Evolutionary conservation across 2,797 vertebrate genomes (phyloP), one percentile per base, ranked within the genome.

Genomic region (Carcharodon carcharias): DNA sequence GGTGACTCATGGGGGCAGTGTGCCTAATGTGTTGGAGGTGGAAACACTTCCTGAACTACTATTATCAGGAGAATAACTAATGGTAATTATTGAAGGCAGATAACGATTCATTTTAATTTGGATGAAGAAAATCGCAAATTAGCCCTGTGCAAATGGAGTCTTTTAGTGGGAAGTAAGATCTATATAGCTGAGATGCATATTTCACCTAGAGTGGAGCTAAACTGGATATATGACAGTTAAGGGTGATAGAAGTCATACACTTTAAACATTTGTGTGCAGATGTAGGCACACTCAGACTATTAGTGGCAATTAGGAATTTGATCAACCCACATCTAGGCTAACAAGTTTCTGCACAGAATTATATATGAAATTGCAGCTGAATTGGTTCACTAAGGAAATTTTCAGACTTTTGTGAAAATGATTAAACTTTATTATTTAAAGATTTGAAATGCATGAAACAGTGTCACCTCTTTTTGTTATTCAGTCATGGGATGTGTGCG

Each of bases 21-120:
- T 73, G 31, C 69, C 69, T 95, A 77, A 95, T 77, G 94, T 73
- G 40, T 63, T 95, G 69, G 94, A 93, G 63, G 91, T 93, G 63
- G 91, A 93, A 93, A 93, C 91, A 93, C 91, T 56, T 95, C 94
- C 69, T 95, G 94, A 95, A 95, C 54, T 77, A 95, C 31, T 95
- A 95, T 95, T 56, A 95, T n/a, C 69, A 77, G 94, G 94, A 77
- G 94, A 95, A 95, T 95, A 54, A 71, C 69, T 95, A 95, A 95
- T 95, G 94, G 69, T 77, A 95, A 95, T 95, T 95, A 95, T 58
- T 54, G 69, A 95, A 77, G 50, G 69, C 50, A 95, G 94, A n/a
- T 54, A 77, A 95, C 45, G 50, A 95, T 77, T 73, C 45, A 95
- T 95, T 95, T 95, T 71, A 95, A 95, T 77, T 95, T 50, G 50